Evolutionary conservation across 2,797 vertebrate genomes (phyloP), one percentile per base, ranked within the genome.

Genomic region (Dicrostonyx torquatus): DNA sequence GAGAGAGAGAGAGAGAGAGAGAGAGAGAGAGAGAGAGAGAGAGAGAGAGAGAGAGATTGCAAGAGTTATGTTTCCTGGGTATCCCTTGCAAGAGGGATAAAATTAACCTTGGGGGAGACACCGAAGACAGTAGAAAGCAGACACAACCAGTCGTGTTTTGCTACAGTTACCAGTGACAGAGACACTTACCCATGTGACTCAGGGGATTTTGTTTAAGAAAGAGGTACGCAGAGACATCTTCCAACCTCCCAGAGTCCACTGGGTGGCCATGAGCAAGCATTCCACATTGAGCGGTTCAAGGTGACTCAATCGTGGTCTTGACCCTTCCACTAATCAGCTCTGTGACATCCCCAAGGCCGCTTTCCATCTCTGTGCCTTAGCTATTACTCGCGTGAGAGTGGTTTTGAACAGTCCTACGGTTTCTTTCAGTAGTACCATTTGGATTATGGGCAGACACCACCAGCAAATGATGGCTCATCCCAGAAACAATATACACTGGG

Each of bases 141-240:
- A 29, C 37, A 6, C 0, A 8, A 10, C 50, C 53, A 18, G 29
- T 10, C n/a, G 15, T 34, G 22, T 76, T 87, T 90, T 26, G 45
- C 7, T 77, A 14, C 34, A n/a, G 24, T 60, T 82, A 60, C 60
- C 77, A 73, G 85, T 37, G 48, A 82, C 72, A 93, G 53, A 68
- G 75, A 82, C 15, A 10, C 5, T 55, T 55, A 55, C 17, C 17
- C 53, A 55, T 20, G 53, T 55, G 53, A 55, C 17, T 55, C 53
- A 6, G 53, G 53, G 17, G 17, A 55, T 55, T 55, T 55, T 55
- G 53, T 55, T 18, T 55, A 37, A 82, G 90, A 72, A 95, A 85
- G 10, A 34, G 29, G 9, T 80, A 12, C 17, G 3, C 76, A 29
- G 55, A 55, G 53, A 55, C 17, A 55, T 55, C 53, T 17, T 55